A percentile compares a stretch with the other conserved stretches of the same genome.
Evolutionary conservation across 2,113 vertebrate species (phyloP).

Genomic region (Euleptes europaea): DNA sequence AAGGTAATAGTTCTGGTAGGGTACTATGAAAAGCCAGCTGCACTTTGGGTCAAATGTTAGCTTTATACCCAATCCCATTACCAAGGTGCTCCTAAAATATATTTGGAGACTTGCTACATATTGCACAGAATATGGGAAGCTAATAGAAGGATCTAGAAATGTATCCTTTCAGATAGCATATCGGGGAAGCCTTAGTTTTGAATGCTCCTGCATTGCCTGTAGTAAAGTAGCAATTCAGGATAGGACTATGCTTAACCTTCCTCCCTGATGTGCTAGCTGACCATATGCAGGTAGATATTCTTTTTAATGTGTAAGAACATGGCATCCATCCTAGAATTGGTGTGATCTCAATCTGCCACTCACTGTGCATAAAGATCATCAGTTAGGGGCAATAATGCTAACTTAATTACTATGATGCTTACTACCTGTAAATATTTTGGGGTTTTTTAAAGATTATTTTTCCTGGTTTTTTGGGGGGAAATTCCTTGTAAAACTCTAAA

Average conservation of each 20-base stretch:
- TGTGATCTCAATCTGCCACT: neutral
- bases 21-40: too few relatives aligned
- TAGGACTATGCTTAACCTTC: neutral
- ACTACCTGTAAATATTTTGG: neutral
- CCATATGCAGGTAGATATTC: neutral
- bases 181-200: neutral
- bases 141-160: too few relatives aligned
- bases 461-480: constrained; percentile 19
- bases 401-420: neutral
- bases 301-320: neutral
- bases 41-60: too few relatives aligned
- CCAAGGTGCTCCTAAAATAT: too few relatives aligned
- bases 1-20: too few relatives aligned
- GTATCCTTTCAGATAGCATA: too few relatives aligned
- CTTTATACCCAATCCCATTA: too few relatives aligned
- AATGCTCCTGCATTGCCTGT: neutral
- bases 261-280: neutral
- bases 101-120: too few relatives aligned
- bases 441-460: constrained; percentile 31
- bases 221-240: neutral
- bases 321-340: neutral
- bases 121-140: too few relatives aligned
- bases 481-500: constrained; percentile 27
- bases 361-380: neutral
- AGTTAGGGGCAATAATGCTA: neutral